Evolutionary conservation across 2,113 vertebrate species (phyloP).

Genomic region (Microtus pennsylvanicus): DNA sequence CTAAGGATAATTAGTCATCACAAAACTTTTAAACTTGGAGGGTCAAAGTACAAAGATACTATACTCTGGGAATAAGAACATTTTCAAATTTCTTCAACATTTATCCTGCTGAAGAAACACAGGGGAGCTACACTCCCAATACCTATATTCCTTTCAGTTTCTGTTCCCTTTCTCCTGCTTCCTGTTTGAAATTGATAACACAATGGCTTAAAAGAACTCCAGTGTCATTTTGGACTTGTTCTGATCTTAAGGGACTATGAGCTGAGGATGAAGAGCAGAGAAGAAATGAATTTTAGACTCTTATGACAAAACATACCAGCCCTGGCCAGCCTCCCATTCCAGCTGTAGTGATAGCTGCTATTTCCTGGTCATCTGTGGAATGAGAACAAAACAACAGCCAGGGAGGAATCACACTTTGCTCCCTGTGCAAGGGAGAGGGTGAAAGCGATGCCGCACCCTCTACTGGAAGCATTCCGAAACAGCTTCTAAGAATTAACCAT

Average conservation of each 20-base stretch:
- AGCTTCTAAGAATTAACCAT: neutral
- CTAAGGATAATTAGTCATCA: slow-evolving; percentile 11
- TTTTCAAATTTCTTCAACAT: slow-evolving; percentile 53
- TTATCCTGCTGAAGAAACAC: slow-evolving; percentile 11
- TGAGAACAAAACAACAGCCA: slow-evolving; percentile 2
- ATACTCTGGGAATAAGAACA: slow-evolving; percentile 45
- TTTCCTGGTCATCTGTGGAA: neutral
- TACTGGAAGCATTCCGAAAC: neutral
- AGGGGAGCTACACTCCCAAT: neutral
- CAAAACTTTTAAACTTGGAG: slow-evolving; percentile 48
- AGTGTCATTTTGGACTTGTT: neutral
- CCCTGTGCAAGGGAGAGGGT: neutral
- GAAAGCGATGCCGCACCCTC: neutral
- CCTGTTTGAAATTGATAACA: slow-evolving; percentile 5
- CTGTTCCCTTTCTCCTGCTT: neutral
- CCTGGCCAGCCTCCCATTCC: neutral
- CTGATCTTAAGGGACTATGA: neutral
- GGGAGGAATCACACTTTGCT: neutral
- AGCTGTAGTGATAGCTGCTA: neutral
- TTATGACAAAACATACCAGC: neutral
- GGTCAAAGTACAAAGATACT: slow-evolving; percentile 46
- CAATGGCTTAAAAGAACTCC: neutral
- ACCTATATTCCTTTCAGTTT: neutral
- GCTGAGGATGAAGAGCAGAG: neutral
- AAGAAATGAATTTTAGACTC: neutral